A percentile compares a stretch with the other conserved stretches of the same genome.
These are phyloP conservation scores for Anomalospiza imberbis DNA, from an alignment of 2,797 vertebrate genomes.

Conservation along the genomic window DNA sequence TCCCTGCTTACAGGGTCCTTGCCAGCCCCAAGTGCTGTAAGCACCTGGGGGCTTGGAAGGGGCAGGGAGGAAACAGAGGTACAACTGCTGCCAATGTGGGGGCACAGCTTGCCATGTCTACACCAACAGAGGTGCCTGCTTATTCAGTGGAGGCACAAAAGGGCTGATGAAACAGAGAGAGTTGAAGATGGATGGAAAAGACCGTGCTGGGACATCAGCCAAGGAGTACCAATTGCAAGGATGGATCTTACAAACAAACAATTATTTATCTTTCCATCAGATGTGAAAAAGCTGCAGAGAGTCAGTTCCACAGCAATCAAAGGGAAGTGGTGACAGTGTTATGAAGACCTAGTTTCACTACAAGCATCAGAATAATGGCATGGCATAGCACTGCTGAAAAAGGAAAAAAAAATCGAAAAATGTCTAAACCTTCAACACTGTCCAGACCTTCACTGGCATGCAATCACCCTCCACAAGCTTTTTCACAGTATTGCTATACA, in stretches of 20 bases:
- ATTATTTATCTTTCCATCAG: background rate
- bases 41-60: background rate
- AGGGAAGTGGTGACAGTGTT: background rate
- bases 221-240: background rate
- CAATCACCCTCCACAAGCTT: background rate
- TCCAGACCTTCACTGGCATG: background rate
- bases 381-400: background rate
- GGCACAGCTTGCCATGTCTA: background rate
- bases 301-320: background rate
- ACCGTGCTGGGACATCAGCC: background rate
- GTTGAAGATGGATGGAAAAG: background rate
- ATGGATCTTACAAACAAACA: background rate
- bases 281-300: background rate
- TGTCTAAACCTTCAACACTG: background rate
- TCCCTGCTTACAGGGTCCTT: background rate
- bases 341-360: background rate
- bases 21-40: background rate
- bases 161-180: background rate
- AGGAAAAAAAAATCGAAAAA: background rate
- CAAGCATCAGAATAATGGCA: background rate
- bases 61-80: background rate
- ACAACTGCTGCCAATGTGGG: background rate
- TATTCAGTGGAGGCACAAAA: background rate
- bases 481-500: background rate
- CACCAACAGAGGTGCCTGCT: background rate